Evolutionary conservation across 2,113 vertebrate species (phyloP).

Genomic region (Crotophaga sulcirostris): DNA sequence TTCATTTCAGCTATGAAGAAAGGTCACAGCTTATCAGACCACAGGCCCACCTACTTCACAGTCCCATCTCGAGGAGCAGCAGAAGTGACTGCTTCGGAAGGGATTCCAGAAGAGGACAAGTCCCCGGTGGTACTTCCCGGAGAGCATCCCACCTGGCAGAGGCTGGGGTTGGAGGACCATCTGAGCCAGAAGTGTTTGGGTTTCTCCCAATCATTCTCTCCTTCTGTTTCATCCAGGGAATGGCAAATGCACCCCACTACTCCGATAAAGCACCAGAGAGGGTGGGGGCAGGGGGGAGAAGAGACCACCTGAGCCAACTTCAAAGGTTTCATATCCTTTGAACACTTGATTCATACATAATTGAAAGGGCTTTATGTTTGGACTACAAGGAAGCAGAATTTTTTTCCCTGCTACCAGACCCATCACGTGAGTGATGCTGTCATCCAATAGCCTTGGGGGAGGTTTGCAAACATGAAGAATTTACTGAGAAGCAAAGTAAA

Average conservation of each 20-base stretch:
- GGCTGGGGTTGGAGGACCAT: not conserved
- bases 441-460: not conserved
- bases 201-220: not conserved
- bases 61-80: fast-evolving
- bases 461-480: not conserved
- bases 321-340: not conserved
- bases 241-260: not conserved
- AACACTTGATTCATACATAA: not conserved
- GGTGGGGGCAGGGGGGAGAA: not conserved
- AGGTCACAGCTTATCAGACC: not conserved
- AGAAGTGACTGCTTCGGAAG: not conserved
- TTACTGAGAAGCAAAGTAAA: slow-evolving; percentile 20
- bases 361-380: not conserved
- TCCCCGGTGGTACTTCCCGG: not conserved
- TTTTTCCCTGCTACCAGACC: not conserved
- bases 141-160: not conserved
- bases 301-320: not conserved
- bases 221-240: not conserved
- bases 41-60: not conserved
- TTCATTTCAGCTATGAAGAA: not conserved
- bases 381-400: not conserved
- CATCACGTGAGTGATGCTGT: not conserved
- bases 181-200: not conserved
- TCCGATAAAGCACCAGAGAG: not conserved
- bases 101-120: not conserved